Evolutionary conservation across 2,888 invertebrate genomes (phyloP), one percentile per base, ranked within the genome.

Genomic region (Hipparchia semele): DNA sequence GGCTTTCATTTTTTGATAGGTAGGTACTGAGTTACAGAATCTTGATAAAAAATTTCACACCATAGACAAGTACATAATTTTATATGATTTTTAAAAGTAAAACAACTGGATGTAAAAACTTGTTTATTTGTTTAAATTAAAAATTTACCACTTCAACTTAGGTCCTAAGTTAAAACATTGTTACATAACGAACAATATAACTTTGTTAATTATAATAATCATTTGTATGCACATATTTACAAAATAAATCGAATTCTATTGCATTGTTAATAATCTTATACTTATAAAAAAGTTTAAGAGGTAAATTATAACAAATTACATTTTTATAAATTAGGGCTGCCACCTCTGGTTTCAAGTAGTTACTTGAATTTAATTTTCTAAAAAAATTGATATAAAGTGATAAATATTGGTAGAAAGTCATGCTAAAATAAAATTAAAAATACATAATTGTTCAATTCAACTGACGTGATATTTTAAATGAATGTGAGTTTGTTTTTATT

Each of bases 151-250:
- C 81, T 84, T 82, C 78, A 75, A 68, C 86, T 87, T 88, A 88
- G 51, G 79, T 75, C 79, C 86, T 86, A 84, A 82, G 76, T 82
- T 80, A 80, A 80, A 79, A 79, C 77, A 75, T 79, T 78, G 78
- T 80, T 81, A 79, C 77, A 77, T 73, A 77, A 77, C 75, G 70
- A 79, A 78, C 75, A 76, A 79, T 81, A 82, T 75, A 74, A 82
- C 69, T 82, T 84, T 84, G 84, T 86, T 86, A 85, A 85, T 86
- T 85, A 84, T 87, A 84, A 83, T 86, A 83, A 83, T 86, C 74
- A 81, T 82, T 81, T 87, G 88, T 92, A 92, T 92, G 91, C 92
- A 92, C 92, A 92, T 92, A 92, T 92, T 92, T 92, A 92, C 92
- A 92, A 90, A 89, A 88, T 78, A 79, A 80, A 71, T 77, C 76